These are phyloP conservation scores for Arenaria interpres DNA, from an alignment of 2,113 vertebrate species.

Conservation along the genomic window DNA sequence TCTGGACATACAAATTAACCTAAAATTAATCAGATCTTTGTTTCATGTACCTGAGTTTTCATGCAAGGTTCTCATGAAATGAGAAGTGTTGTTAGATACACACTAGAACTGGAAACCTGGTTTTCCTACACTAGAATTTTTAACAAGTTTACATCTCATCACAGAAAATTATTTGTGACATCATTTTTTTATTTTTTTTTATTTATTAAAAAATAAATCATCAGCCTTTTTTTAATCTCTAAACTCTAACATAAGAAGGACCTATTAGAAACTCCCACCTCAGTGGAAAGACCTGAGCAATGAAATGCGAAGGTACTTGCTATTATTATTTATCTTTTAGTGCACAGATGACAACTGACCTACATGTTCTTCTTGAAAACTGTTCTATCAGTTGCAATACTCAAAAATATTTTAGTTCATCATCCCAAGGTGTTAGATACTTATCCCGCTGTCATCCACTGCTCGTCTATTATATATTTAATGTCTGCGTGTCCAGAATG, in stretches of 20 bases:
- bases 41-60: neutral
- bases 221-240: neutral
- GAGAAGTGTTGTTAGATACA: neutral
- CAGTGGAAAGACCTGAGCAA: neutral
- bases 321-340: neutral
- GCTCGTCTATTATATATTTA: neutral
- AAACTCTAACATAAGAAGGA: neutral
- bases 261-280: neutral
- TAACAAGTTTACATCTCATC: neutral
- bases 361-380: neutral
- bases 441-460: neutral
- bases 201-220: neutral
- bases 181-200: too few species aligned
- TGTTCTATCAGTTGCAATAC: neutral
- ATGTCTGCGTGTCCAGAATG: neutral
- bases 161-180: neutral
- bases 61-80: neutral
- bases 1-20: neutral
- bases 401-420: neutral
- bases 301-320: neutral
- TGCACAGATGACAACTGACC: neutral
- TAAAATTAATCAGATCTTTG: neutral
- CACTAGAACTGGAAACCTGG: neutral
- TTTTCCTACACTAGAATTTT: neutral
- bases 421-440: neutral